These are phyloP conservation scores for Drosophila teissieri DNA, from an alignment of 1,140 invertebrate genomes.

Conservation along the genomic window DNA sequence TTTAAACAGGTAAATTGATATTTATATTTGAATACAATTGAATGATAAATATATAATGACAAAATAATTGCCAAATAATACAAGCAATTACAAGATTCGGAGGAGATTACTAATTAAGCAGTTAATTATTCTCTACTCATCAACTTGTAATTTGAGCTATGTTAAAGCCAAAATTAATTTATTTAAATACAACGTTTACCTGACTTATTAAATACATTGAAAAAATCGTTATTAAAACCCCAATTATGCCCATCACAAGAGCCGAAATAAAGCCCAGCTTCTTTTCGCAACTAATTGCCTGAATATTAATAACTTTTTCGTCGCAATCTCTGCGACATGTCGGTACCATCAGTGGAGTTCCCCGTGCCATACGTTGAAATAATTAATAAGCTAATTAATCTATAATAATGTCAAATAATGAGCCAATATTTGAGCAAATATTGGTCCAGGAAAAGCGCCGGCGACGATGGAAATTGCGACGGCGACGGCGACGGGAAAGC, in stretches of 20 bases:
- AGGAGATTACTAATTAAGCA: background rate
- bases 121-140: too few species aligned
- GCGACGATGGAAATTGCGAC: constrained; percentile 50
- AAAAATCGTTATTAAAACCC: background rate
- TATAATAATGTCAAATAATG: constrained; percentile 73
- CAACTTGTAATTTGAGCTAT: too few species aligned
- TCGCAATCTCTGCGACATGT: constrained; percentile 7
- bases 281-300: constrained; percentile 3
- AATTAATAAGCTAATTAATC: constrained; percentile 77
- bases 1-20: too few species aligned
- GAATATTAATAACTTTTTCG: constrained; percentile 45
- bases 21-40: background rate
- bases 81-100: background rate
- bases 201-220: background rate
- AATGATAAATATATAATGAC: too few species aligned
- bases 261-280: background rate
- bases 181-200: background rate
- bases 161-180: background rate
- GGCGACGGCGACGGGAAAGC: constrained; percentile 23
- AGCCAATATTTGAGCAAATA: constrained; percentile 75
- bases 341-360: constrained; percentile 23
- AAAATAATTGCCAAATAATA: background rate
- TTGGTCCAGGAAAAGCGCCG: constrained; percentile 23
- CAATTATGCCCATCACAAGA: background rate
- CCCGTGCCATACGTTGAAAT: constrained; percentile 32